Conservation (phyloP, 2,113 vertebrate genomes). For the Psilopogon haemacephalus region DNA sequence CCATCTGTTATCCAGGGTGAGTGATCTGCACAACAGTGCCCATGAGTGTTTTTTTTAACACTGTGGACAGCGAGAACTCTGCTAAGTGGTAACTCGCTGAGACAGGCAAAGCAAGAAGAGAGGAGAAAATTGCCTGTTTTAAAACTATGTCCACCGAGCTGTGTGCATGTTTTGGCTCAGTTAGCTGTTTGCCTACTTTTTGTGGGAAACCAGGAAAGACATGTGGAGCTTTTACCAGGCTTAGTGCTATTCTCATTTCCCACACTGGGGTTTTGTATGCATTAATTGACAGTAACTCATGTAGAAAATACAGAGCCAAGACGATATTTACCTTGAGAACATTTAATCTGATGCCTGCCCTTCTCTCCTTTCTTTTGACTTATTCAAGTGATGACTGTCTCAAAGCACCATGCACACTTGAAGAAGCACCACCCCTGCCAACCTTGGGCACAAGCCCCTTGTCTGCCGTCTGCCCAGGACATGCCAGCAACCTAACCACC, state of each 20-base stretch:
- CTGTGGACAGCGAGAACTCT: not conserved
- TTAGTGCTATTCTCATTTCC: slow-evolving; percentile 9
- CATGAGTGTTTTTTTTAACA: slow-evolving; percentile 19
- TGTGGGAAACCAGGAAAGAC: slow-evolving; percentile 39
- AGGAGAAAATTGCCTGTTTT: slow-evolving; percentile 3
- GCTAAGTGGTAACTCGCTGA: not conserved
- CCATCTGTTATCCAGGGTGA: slow-evolving; percentile 14
- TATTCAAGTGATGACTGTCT: not conserved
- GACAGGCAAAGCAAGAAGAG: slow-evolving; percentile 6
- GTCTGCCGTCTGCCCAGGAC: slow-evolving; percentile 25
- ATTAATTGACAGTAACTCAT: slow-evolving; percentile 13
- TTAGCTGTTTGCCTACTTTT: slow-evolving; percentile 24
- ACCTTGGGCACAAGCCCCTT: slow-evolving; percentile 56
- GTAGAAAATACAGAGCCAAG: not conserved
- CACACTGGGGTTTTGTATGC: not conserved
- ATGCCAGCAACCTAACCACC: slow-evolving; percentile 69
- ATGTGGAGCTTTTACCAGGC: not conserved
- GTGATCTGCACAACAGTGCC: slow-evolving; percentile 10
- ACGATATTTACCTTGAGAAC: slow-evolving; percentile 49
- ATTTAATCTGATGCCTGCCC: slow-evolving; percentile 15
- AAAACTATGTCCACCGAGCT: not conserved
- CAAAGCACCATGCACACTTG: not conserved
- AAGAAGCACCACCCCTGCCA: slow-evolving; percentile 45
- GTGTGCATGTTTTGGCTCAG: slow-evolving; percentile 25
- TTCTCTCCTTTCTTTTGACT: not conserved